These are phyloP conservation scores for Galleria mellonella DNA, from an alignment of 1,140 invertebrate species.

Conservation along the genomic window DNA sequence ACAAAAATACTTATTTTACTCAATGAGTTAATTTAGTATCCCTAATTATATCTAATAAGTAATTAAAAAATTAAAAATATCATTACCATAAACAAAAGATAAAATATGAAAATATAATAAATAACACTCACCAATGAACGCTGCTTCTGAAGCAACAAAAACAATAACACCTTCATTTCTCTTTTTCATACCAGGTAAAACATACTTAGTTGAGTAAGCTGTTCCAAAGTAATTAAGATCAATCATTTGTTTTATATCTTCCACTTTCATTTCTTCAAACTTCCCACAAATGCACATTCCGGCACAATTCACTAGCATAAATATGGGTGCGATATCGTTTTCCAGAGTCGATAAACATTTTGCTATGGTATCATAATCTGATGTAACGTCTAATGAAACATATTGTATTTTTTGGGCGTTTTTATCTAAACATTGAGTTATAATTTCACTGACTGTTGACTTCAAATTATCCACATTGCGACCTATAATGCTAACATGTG, in stretches of 20 bases:
- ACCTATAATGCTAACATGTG: slow-evolving; percentile 92
- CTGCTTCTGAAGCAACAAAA: slow-evolving; percentile 92
- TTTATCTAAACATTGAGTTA: slow-evolving; percentile 42
- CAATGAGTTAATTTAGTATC: too few species aligned
- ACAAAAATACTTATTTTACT: too few species aligned
- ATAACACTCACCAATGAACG: slow-evolving; percentile 84
- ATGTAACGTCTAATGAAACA: slow-evolving; percentile 83
- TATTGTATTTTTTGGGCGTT: slow-evolving; percentile 80
- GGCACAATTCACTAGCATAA: slow-evolving; percentile 94
- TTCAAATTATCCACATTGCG: slow-evolving; percentile 83
- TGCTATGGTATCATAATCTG: slow-evolving; percentile 78
- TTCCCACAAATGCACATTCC: slow-evolving; percentile 86
- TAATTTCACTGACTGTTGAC: slow-evolving; percentile 77
- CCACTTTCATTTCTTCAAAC: slow-evolving; percentile 86
- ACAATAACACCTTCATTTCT: slow-evolving; percentile 85
- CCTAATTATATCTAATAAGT: too few species aligned
- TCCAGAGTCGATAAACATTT: slow-evolving; percentile 77
- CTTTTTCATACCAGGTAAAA: slow-evolving; percentile 82
- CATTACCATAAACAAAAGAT: too few species aligned
- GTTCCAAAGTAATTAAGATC: slow-evolving; percentile 84
- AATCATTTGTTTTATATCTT: slow-evolving; percentile 83
- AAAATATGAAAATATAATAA: slow-evolving; percentile 14
- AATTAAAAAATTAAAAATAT: too few species aligned
- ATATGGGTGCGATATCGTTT: slow-evolving; percentile 81
- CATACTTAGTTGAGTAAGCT: slow-evolving; percentile 81